Conservation (phyloP, 30 jellyfish, hydroid and myxozoan genomes). For the Aurelia coerulea region DNA sequence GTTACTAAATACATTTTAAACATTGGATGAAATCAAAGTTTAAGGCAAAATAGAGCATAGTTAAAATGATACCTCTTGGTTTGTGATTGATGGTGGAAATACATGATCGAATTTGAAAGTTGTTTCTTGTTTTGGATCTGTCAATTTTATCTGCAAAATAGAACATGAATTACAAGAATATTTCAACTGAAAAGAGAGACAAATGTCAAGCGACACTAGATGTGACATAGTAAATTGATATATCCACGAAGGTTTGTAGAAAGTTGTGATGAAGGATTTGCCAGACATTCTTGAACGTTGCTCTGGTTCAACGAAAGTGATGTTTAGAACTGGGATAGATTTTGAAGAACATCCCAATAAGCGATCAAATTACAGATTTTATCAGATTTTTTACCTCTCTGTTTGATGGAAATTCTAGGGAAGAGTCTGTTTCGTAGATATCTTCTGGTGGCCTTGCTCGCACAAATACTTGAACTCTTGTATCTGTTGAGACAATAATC, state of each 20-base stretch:
- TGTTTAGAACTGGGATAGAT: no score
- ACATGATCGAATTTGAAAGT: slow-evolving; percentile 86
- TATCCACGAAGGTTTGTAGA: no score
- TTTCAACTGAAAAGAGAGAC: no score
- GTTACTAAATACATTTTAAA: no score
- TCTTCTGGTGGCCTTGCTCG: slow-evolving; percentile 73
- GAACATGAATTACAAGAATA: not conserved
- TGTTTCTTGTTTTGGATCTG: slow-evolving; percentile 76
- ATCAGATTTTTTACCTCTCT: slow-evolving; percentile 27
- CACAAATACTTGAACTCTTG: slow-evolving; percentile 82
- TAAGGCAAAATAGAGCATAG: no score
- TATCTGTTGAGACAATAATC: not conserved
- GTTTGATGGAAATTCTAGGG: slow-evolving; percentile 65
- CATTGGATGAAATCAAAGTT: no score
- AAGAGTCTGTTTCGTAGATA: not conserved
- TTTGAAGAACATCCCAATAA: not conserved
- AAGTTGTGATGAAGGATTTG: no score
- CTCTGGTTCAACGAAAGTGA: not conserved
- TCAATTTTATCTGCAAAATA: slow-evolving; percentile 60
- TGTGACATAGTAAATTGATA: no score
- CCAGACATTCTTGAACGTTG: not conserved
- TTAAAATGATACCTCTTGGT: slow-evolving; percentile 56
- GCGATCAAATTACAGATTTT: not conserved
- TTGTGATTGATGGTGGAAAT: slow-evolving; percentile 69
- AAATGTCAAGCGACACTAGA: no score